Conservation (phyloP, 2,113 vertebrate genomes). For the Nibea coibor region DNA sequence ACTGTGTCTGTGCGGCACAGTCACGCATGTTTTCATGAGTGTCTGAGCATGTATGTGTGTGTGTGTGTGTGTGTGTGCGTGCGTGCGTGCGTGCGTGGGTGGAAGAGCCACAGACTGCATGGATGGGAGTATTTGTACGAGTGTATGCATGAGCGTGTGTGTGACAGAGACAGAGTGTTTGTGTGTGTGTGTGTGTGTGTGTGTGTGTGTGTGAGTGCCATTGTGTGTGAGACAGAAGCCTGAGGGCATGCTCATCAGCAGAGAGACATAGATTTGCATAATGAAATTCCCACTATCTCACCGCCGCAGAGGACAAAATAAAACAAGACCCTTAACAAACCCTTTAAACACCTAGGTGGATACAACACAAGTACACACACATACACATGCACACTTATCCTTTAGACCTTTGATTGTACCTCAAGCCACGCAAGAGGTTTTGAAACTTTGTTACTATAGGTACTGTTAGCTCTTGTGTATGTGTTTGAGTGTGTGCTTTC, state of each 20-base stretch:
- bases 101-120: constrained; percentile 39
- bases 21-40: constrained; percentile 69
- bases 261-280: constrained; percentile 78
- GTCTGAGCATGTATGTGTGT: constrained; percentile 54
- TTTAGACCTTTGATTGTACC: constrained; percentile 48
- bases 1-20: constrained; percentile 61
- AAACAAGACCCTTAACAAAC: constrained; percentile 75
- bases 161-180: constrained; percentile 28
- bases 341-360: constrained; percentile 69
- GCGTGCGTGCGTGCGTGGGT: neutral
- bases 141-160: constrained; percentile 47
- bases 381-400: constrained; percentile 34
- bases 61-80: constrained; percentile 7
- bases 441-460: constrained; percentile 34
- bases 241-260: constrained; percentile 77
- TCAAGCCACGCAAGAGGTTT: constrained; percentile 13
- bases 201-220: constrained; percentile 15
- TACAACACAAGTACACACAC: constrained; percentile 45
- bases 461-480: constrained; percentile 7
- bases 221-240: constrained; percentile 71
- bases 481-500: constrained; percentile 20
- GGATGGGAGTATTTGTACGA: constrained; percentile 54
- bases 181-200: constrained; percentile 8
- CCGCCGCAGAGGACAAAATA: constrained; percentile 71
- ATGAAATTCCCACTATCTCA: constrained; percentile 77